A percentile compares a stretch with the other conserved stretches of the same genome.
phyloP scores from a whole-genome alignment of 2,797 vertebrate species.

The Syndactyla subalaris region DNA sequence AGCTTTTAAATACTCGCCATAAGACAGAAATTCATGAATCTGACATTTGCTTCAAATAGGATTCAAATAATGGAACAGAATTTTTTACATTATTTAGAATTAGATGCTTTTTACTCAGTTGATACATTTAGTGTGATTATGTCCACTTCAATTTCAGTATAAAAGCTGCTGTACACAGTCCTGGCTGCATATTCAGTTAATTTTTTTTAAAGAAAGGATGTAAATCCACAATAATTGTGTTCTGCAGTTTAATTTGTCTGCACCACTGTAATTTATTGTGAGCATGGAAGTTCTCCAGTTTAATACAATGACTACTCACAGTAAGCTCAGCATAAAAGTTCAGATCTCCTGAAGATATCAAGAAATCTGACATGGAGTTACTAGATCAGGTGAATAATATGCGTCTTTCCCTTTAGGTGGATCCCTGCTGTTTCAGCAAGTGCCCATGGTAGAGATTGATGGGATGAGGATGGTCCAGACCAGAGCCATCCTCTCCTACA shows the following conservation, averaged over 20 bases:
- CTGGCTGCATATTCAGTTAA: not conserved
- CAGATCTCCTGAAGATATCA: not conserved
- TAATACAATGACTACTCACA: not conserved
- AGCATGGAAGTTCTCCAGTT: not conserved
- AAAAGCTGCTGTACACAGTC: not conserved
- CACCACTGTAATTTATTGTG: not conserved
- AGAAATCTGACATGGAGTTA: not conserved
- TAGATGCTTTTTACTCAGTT: not conserved
- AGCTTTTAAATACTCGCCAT: not conserved
- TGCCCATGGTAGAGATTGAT: conserved; percentile 90
- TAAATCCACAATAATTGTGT: not conserved
- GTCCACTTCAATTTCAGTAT: not conserved
- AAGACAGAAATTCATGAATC: not conserved
- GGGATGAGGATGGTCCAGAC: conserved; percentile 87
- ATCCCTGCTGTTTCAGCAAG: conserved; percentile 84
- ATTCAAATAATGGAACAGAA: not conserved
- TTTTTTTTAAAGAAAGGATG: not conserved
- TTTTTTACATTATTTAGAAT: not conserved
- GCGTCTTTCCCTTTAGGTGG: conserved; percentile 74
- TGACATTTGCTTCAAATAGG: not conserved
- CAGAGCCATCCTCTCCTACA: conserved; percentile 86
- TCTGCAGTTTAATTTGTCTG: not conserved
- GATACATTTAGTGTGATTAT: not conserved
- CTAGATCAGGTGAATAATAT: not conserved
- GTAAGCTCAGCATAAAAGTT: not conserved